These are phyloP conservation scores for Nasonia vitripennis DNA, from an alignment of 1,140 invertebrate species.

Conservation along the genomic window DNA sequence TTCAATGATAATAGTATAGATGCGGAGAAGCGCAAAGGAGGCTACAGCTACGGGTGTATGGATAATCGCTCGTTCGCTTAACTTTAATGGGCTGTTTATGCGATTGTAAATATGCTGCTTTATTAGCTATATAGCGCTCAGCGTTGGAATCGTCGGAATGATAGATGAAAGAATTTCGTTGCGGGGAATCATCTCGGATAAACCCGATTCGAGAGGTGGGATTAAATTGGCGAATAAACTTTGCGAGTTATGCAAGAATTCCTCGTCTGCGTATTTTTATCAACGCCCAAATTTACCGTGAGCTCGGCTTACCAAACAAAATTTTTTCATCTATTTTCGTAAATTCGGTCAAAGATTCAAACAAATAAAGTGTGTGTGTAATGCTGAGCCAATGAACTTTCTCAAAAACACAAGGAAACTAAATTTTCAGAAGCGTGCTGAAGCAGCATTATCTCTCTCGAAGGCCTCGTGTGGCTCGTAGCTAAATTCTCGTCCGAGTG, in stretches of 20 bases:
- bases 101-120: slow-evolving; percentile 7
- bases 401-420: slow-evolving; percentile 20
- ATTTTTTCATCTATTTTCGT: slow-evolving; percentile 27
- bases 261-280: not conserved
- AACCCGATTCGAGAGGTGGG: too few species aligned
- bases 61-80: not conserved
- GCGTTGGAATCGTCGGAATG: not conserved
- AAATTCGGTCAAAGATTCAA: not conserved
- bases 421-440: slow-evolving; percentile 31
- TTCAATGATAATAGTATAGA: not conserved
- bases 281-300: not conserved
- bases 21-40: not conserved
- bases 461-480: not conserved
- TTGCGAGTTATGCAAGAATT: not conserved
- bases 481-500: not conserved
- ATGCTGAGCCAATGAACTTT: not conserved
- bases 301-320: slow-evolving; percentile 20
- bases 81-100: not conserved
- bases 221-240: not conserved
- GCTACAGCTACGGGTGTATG: not conserved
- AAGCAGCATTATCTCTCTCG: slow-evolving; percentile 27
- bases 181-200: not conserved
- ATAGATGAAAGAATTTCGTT: slow-evolving; percentile 16
- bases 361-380: slow-evolving; percentile 5
- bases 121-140: not conserved